Evolutionary conservation across 2,113 vertebrate species (phyloP), one percentile per base, ranked within the genome.

Genomic region (Herpetotheres cachinnans): DNA sequence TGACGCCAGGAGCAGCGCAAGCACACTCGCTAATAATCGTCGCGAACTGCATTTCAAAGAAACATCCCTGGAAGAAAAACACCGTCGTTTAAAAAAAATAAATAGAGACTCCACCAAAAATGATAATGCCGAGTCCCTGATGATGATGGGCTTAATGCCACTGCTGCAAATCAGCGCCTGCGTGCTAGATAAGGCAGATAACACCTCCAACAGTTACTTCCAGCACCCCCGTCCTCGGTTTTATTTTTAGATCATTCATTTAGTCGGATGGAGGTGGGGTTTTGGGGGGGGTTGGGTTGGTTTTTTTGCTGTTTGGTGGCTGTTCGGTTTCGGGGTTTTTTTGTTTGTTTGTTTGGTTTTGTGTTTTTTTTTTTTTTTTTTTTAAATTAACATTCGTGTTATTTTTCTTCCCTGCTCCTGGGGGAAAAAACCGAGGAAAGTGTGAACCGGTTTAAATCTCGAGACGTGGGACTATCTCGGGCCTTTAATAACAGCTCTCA

Each of bases 51-150:
- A 97, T 98, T 97, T 98, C 97, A 98, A 97, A 97, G 98, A 93
- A 95, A 73, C 90, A 86, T 92, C 94, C 87, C 90, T 96, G 90
- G 88, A 94, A 97, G 79, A 92, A 95, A 96, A 96, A 89, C 89
- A 96, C 67, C 54, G 24, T 90, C 82, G 94, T 93, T 97, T 91
- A 88, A 69, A 95, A 92, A 49, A 82, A 79, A 92, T 50, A 92
- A 94, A 96, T 73, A 93, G 76, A 85, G 95, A 91, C 97, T 98
- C 98, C 98, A 97, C 97, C 97, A 98, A 97, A 98, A 98, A 98
- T 98, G 97, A 94, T 98, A 98, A 98, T 98, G 94, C 95, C 93
- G 97, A 95, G 91, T 97, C 95, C 93, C 96, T 85, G 90, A 82
- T 97, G 92, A 90, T 97, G 91, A 73, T 86, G 96, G 94, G 85